phyloP scores from a whole-genome alignment of 2,888 invertebrate genomes.

The Netelia inedita region DNA sequence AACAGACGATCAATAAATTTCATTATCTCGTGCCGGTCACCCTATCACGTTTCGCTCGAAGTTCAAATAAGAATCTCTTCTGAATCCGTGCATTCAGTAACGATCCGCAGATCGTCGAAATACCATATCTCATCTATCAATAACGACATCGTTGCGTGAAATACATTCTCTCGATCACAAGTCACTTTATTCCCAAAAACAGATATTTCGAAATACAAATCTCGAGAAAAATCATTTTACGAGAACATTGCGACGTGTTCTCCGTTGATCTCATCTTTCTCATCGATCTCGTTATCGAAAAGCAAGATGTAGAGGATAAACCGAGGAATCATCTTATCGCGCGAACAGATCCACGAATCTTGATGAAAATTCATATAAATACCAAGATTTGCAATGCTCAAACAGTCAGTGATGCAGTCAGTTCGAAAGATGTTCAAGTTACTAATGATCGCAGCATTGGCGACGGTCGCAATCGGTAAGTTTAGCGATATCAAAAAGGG shows the following conservation, averaged over 20 bases:
- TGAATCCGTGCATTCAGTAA: too few species aligned
- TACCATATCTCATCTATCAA: too few species aligned
- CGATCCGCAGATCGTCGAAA: too few species aligned
- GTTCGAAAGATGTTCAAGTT: conserved; percentile 65
- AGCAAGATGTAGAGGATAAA: neutral
- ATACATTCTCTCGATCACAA: too few species aligned
- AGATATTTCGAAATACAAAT: too few species aligned
- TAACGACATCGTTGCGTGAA: too few species aligned
- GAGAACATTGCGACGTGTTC: too few species aligned
- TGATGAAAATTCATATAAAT: conserved; percentile 62
- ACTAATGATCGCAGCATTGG: conserved; percentile 43
- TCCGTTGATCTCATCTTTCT: neutral
- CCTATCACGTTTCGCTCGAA: neutral
- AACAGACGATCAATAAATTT: conserved; percentile 28
- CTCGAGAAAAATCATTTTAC: neutral
- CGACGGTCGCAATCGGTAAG: conserved; percentile 60
- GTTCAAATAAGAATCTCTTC: neutral
- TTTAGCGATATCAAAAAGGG: conserved; percentile 14
- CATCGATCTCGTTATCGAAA: neutral
- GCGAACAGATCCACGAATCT: neutral
- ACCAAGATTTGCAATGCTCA: neutral
- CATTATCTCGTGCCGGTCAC: conserved; percentile 5
- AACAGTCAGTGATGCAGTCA: conserved; percentile 57
- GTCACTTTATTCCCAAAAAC: too few species aligned
- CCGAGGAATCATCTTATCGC: neutral